Base-by-base conservation (phyloP, 2,797 vertebrate genomes). In the Diplodus sargus region DNA sequence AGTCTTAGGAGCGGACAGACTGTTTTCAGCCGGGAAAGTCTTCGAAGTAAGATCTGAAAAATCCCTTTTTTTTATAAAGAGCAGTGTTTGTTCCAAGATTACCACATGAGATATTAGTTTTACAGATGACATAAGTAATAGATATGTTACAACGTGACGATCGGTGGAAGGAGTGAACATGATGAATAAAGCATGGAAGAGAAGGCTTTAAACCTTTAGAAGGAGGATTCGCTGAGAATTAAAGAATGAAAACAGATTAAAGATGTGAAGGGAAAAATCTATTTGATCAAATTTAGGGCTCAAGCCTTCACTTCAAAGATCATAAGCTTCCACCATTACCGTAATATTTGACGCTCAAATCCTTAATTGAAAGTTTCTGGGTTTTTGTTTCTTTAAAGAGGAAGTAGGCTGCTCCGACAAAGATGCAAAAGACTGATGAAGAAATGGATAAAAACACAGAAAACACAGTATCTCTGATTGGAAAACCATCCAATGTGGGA, bases 171-270 rank as follows among this genome's bases (percentile, higher is more conserved):
- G 6, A 52, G 3, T 18, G 51, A 67, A 17, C 4, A 11, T 13
- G 39, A 39, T 65, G 28, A 45, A 23, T 7, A n/a, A 51, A 22
- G 22, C 11, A 45, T 45, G 1, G 30, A 59, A 42, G 51, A 79
- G 23, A 66, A 14, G 52, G 10, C 25, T 53, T 49, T 20, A 42
- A 13, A 17, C n/a, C 15, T 22, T 23, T 39, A 30, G n/a, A 49
- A 52, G 43, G 54, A 73, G 70, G 28, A 39, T 6, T 20, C 16
- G 14, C 7, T n/a, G 18, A 28, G 25, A 20, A 49, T 69, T 23
- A 25, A 56, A 0, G n/a, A 48, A 43, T 53, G n/a, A 52, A 66
- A 60, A 70, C 25, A 60, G 48, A 18, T 73, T 28, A 60, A 54
- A 70, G 7, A 23, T 57, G 54, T 60, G 71, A 66, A 47, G 8